Percentiles rank a stretch among this genome's conserved stretches.
These are phyloP conservation scores for Symphodus melops DNA, from an alignment of 2,113 vertebrate species.

Conservation along the genomic window DNA sequence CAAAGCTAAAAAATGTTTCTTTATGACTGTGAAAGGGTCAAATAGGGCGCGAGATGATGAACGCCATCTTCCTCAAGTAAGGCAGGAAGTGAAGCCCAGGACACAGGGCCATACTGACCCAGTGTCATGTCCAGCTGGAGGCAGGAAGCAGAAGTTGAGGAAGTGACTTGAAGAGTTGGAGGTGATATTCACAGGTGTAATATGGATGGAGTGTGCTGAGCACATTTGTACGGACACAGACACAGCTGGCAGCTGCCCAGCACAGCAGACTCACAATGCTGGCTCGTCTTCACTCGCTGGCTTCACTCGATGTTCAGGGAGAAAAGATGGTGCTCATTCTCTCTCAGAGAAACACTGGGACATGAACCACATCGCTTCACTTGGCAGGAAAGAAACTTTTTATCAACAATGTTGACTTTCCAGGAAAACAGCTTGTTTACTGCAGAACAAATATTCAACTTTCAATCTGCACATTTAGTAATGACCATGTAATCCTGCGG, in stretches of 20 bases:
- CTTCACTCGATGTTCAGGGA: conserved; percentile 38
- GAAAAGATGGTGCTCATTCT: conserved; percentile 50
- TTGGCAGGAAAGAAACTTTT: conserved; percentile 35
- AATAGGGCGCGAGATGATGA: conserved; percentile 28
- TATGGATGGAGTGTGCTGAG: neutral
- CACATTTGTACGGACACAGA: conserved; percentile 35
- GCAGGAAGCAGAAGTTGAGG: conserved; percentile 27
- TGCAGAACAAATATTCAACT: neutral
- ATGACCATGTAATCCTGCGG: neutral
- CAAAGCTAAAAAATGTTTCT: conserved; percentile 19
- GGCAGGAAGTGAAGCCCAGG: conserved; percentile 21
- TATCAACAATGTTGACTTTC: conserved; percentile 20
- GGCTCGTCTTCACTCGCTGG: conserved; percentile 29
- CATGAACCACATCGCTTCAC: conserved; percentile 44
- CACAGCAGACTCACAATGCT: conserved; percentile 6
- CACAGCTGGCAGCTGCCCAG: conserved; percentile 43
- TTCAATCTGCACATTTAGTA: neutral
- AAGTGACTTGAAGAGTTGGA: conserved; percentile 21
- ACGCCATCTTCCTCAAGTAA: conserved; percentile 33
- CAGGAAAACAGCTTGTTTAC: conserved; percentile 17
- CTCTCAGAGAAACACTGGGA: conserved; percentile 40
- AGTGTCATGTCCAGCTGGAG: conserved; percentile 27
- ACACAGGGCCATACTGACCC: conserved; percentile 29
- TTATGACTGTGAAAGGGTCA: conserved; percentile 44
- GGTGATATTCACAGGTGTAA: neutral